Conservation (phyloP, 1,140 invertebrate genomes). For the Cecropterus lyciades region DNA sequence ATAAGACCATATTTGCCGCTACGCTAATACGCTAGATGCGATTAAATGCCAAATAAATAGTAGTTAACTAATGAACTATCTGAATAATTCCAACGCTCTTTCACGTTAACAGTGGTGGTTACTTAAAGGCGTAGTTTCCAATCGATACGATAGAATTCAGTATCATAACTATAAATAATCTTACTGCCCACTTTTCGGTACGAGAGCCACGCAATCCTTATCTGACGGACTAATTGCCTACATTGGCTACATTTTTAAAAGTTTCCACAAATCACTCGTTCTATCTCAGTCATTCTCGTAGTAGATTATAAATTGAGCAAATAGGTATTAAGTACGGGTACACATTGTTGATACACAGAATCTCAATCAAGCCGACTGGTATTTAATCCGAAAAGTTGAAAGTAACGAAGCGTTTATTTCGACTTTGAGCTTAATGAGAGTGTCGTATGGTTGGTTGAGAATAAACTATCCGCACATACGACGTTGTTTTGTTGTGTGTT, state of each 20-base stretch:
- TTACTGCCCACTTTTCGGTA: slow-evolving; percentile 31
- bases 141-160: slow-evolving; percentile 18
- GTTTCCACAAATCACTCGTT: slow-evolving; percentile 63
- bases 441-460: slow-evolving; percentile 40
- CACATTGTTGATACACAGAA: slow-evolving; percentile 80
- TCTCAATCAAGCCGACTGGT: slow-evolving; percentile 70
- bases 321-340: slow-evolving; percentile 71
- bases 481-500: slow-evolving; percentile 53
- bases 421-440: slow-evolving; percentile 28
- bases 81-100: slow-evolving; percentile 20
- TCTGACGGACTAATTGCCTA: slow-evolving; percentile 59
- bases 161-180: slow-evolving; percentile 25
- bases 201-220: slow-evolving; percentile 40
- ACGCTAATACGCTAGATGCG: not conserved
- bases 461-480: slow-evolving; percentile 18
- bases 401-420: slow-evolving; percentile 36
- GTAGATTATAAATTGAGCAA: slow-evolving; percentile 71
- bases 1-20: no score
- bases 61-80: slow-evolving; percentile 23
- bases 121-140: slow-evolving; percentile 25
- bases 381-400: slow-evolving; percentile 20
- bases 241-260: slow-evolving; percentile 65
- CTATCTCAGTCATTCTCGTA: slow-evolving; percentile 55
- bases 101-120: slow-evolving; percentile 11
- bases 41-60: slow-evolving; percentile 2